Evolutionary conservation across 2,888 invertebrate genomes (phyloP).

Genomic region (Miltochrista miniata): DNA sequence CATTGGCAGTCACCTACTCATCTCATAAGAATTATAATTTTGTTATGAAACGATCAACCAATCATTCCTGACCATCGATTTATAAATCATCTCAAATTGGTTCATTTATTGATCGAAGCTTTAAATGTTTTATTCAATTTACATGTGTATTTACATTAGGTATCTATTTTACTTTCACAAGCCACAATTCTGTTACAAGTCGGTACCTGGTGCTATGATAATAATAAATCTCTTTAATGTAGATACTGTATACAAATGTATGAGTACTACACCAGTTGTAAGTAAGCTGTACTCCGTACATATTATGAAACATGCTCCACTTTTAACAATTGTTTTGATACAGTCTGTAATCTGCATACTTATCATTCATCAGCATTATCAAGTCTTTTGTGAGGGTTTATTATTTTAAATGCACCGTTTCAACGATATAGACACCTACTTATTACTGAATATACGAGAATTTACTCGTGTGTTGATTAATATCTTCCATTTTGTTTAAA

Average conservation of each 20-base stretch:
- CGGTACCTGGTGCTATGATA: constrained; percentile 9
- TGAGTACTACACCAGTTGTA: background rate
- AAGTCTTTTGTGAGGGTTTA: constrained; percentile 4
- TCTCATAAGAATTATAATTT: constrained; percentile 32
- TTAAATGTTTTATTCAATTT: constrained; percentile 27
- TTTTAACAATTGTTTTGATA: constrained; percentile 27
- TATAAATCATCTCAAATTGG: constrained; percentile 39
- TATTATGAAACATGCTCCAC: constrained; percentile 41
- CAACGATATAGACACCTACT: background rate
- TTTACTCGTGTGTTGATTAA: no score
- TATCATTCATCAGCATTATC: constrained; percentile 16
- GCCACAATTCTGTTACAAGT: constrained; percentile 40
- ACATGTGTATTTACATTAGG: no score
- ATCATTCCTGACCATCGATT: constrained; percentile 34
- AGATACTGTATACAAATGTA: constrained; percentile 6
- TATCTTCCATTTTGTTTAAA: no score
- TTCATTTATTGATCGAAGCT: constrained; percentile 39
- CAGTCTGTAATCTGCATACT: constrained; percentile 12
- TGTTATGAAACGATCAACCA: constrained; percentile 34
- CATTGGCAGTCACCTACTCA: constrained; percentile 19
- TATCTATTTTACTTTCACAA: constrained; percentile 59
- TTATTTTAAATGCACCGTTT: constrained; percentile 2
- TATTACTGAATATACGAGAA: background rate
- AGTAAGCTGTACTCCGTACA: constrained; percentile 7
- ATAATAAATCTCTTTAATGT: constrained; percentile 33